Evolutionary conservation across 2,888 invertebrate genomes (phyloP).

Genomic region (Dryobotodes eremita): DNA sequence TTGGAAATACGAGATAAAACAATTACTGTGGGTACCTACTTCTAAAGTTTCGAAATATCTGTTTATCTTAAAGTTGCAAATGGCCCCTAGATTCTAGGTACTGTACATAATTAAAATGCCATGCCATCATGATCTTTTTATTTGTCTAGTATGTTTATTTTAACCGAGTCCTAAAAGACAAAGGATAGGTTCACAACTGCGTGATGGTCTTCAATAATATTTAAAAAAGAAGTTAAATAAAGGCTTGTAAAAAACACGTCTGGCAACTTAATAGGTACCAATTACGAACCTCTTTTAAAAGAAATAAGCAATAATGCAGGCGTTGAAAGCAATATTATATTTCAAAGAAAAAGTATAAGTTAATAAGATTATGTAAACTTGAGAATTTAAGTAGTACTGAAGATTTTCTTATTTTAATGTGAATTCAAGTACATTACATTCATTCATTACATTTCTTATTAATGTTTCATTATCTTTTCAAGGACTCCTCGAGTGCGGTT

Average conservation of each 20-base stretch:
- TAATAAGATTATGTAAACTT: slow-evolving; percentile 37
- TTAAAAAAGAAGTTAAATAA: no score
- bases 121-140: not conserved
- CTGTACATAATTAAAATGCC: not conserved
- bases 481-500: not conserved
- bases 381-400: slow-evolving; percentile 33
- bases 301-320: slow-evolving; percentile 33
- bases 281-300: slow-evolving; percentile 14
- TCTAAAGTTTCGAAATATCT: not conserved
- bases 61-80: not conserved
- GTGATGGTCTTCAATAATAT: not conserved
- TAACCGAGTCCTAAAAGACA: not conserved
- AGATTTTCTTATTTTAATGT: slow-evolving; percentile 27
- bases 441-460: slow-evolving; percentile 8
- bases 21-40: slow-evolving; percentile 42
- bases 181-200: not conserved
- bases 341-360: slow-evolving; percentile 41
- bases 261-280: slow-evolving; percentile 7
- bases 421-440: slow-evolving; percentile 16
- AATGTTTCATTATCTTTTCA: slow-evolving; percentile 8
- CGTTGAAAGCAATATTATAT: slow-evolving; percentile 35
- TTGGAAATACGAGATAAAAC: slow-evolving; percentile 60
- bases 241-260: not conserved
- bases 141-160: not conserved
- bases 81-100: not conserved